phyloP scores from a whole-genome alignment of 2,113 vertebrate genomes.

The Gadus macrocephalus region DNA sequence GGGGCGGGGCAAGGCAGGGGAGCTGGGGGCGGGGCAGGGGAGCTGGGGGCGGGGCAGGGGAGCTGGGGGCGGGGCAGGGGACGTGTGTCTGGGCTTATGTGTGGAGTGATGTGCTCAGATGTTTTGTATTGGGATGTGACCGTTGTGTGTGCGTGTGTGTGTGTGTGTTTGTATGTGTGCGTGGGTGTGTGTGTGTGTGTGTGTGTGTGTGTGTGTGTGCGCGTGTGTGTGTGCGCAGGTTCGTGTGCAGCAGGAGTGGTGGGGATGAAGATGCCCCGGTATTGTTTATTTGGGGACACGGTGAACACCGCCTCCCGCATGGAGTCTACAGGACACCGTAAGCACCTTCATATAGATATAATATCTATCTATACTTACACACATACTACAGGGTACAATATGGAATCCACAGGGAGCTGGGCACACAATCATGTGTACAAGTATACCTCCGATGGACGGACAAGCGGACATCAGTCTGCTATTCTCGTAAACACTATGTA shows the following conservation, averaged over 20 bases:
- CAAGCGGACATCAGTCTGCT: too few species aligned
- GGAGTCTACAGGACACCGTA: constrained; percentile 95
- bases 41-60: too few species aligned
- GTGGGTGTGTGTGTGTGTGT: neutral
- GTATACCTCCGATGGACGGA: too few species aligned
- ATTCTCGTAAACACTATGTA: neutral
- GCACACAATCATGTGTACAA: too few species aligned
- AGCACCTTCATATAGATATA: constrained; percentile 43
- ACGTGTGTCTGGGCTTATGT: neutral
- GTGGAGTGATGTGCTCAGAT: too few species aligned
- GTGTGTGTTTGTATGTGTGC: neutral
- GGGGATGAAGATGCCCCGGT: constrained; percentile 95
- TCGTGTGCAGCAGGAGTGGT: constrained; percentile 92
- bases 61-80: too few species aligned
- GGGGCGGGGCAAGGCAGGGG: too few species aligned
- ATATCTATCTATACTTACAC: neutral
- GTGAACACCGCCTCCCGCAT: constrained; percentile 93
- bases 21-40: constrained; percentile 62
- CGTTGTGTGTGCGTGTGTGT: too few species aligned
- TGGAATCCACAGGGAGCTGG: too few species aligned
- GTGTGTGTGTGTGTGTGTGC: neutral
- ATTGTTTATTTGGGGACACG: constrained; percentile 91
- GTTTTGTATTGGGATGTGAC: too few species aligned
- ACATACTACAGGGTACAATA: too few species aligned
- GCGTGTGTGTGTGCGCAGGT: constrained; percentile 64